phyloP scores from a whole-genome alignment of 2,113 vertebrate genomes.

The Notechis scutatus region DNA sequence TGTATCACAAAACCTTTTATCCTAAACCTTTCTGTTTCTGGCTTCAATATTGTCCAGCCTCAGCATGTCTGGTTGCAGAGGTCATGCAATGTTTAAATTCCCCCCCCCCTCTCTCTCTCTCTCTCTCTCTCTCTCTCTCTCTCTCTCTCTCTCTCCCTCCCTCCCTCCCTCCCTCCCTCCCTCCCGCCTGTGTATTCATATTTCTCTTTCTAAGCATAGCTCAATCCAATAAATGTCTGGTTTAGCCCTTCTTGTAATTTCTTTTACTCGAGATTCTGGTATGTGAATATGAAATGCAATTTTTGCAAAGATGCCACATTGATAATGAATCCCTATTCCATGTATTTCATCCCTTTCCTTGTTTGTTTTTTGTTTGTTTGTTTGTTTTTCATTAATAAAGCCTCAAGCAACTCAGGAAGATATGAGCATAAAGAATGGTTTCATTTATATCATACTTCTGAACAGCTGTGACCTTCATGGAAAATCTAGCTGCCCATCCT shows the following conservation, averaged over 20 bases:
- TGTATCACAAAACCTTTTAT: conserved; percentile 93
- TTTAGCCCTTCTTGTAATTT: conserved; percentile 16
- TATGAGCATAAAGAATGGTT: neutral
- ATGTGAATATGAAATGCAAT: neutral
- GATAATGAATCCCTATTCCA: neutral
- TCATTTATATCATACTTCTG: neutral
- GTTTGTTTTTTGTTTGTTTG: neutral
- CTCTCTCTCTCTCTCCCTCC: no score
- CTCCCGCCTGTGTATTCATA: neutral
- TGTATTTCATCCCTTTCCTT: neutral
- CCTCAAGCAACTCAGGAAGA: neutral
- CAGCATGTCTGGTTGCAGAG: conserved; percentile 77
- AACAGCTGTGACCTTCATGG: neutral
- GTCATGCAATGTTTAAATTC: conserved; percentile 73
- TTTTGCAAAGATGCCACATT: neutral
- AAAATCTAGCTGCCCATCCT: neutral
- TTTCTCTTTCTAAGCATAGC: conserved; percentile 24
- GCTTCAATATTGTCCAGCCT: conserved; percentile 80
- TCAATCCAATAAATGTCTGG: conserved; percentile 16
- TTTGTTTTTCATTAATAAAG: neutral
- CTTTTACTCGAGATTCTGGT: neutral
- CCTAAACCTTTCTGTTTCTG: conserved; percentile 74
- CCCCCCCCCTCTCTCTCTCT: neutral
- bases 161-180: neutral
- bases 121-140: no score